A percentile compares a stretch with the other conserved stretches of the same genome.
Evolutionary conservation across 2,797 vertebrate genomes (phyloP).

Genomic region (Momotus momota): DNA sequence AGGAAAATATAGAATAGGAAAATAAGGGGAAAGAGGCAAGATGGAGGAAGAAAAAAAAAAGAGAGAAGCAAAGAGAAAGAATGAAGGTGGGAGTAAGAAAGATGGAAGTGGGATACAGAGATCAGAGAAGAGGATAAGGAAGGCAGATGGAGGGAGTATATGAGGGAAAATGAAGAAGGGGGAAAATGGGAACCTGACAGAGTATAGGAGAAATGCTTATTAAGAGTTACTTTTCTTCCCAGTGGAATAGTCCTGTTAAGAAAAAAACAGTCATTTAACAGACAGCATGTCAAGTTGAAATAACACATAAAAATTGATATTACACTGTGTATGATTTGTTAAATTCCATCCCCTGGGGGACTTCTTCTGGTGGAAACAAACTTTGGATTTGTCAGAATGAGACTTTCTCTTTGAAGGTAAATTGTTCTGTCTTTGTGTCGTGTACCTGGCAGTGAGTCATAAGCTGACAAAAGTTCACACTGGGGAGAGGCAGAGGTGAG

Average conservation of each 20-base stretch:
- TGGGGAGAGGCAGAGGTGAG: background rate
- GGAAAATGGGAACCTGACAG: background rate
- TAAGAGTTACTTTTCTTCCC: slow-evolving; percentile 45
- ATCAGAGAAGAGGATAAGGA: background rate
- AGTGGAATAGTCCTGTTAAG: slow-evolving; percentile 1
- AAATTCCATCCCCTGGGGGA: slow-evolving; percentile 31
- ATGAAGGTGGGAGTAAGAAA: background rate
- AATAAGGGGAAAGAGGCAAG: background rate
- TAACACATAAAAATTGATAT: slow-evolving; percentile 51
- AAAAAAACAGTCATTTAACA: slow-evolving; percentile 6
- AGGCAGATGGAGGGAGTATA: background rate
- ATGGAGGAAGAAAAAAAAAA: background rate
- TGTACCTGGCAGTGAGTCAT: background rate
- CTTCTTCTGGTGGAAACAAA: slow-evolving; percentile 39
- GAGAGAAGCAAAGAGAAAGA: background rate
- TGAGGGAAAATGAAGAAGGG: background rate
- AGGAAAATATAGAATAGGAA: background rate
- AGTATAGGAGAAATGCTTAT: background rate
- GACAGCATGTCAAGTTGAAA: slow-evolving; percentile 45
- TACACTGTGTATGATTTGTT: slow-evolving; percentile 18
- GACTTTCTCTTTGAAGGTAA: background rate
- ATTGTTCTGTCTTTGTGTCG: background rate
- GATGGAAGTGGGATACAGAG: background rate
- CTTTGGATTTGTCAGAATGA: slow-evolving; percentile 30
- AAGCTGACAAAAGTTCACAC: background rate